A percentile compares a stretch with the other conserved stretches of the same genome.
Conservation (phyloP, 1,140 invertebrate species). For the Leptoteleia sp. region DNA sequence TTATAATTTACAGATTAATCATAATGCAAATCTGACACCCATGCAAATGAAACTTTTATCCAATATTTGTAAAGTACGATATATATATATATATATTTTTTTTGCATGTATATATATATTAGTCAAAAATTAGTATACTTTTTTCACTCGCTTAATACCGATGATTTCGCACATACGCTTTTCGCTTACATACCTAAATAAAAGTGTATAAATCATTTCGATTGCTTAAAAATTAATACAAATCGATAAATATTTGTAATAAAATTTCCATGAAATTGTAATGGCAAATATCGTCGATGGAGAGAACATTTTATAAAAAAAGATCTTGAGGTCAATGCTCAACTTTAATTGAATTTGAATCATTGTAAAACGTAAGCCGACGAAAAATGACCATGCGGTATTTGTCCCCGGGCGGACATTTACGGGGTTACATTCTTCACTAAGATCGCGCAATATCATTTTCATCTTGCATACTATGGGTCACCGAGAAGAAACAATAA, state of each 20-base stretch:
- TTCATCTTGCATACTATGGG: slow-evolving; percentile 7
- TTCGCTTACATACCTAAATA: slow-evolving; percentile 29
- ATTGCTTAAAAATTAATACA: slow-evolving; percentile 20
- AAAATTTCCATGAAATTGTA: slow-evolving; percentile 1
- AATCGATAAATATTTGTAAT: slow-evolving; percentile 36
- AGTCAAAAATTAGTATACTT: slow-evolving; percentile 60
- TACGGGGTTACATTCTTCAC: too few relatives aligned
- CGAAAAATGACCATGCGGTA: too few relatives aligned
- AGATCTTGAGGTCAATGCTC: too few relatives aligned
- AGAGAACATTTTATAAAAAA: not conserved
- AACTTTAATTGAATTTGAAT: too few relatives aligned
- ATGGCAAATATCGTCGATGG: slow-evolving; percentile 18
- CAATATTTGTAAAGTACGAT: slow-evolving; percentile 40
- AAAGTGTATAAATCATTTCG: slow-evolving; percentile 34
- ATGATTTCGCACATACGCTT: slow-evolving; percentile 23
- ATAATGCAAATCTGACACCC: slow-evolving; percentile 60
- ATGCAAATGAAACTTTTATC: slow-evolving; percentile 48
- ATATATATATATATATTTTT: slow-evolving; percentile 50
- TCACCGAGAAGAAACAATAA: slow-evolving; percentile 7
- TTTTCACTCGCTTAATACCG: slow-evolving; percentile 54
- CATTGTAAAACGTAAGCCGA: too few relatives aligned
- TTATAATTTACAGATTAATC: slow-evolving; percentile 61
- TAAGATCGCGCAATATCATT: slow-evolving; percentile 1
- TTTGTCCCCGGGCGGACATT: too few relatives aligned
- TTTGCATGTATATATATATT: slow-evolving; percentile 45